phyloP scores from a whole-genome alignment of 2,797 vertebrate species.

The Lutjanus campechanus region DNA sequence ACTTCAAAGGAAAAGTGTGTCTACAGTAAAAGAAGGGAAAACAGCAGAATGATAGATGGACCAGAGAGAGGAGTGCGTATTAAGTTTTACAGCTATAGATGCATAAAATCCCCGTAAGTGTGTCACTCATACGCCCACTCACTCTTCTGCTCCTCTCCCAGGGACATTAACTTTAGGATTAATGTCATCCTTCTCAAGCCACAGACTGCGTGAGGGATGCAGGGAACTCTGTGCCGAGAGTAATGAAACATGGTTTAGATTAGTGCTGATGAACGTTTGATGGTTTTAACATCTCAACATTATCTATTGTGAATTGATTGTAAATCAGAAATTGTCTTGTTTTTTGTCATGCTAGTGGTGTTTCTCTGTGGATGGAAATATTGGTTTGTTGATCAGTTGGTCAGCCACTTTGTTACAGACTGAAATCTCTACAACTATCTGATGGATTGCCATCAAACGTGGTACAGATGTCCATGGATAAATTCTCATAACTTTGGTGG shows the following conservation, averaged over 20 bases:
- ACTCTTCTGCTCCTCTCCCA: constrained; percentile 35
- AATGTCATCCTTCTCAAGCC: constrained; percentile 56
- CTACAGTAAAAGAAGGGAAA: constrained; percentile 41
- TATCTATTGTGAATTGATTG: background rate
- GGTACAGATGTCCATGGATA: background rate
- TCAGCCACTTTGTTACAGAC: no score
- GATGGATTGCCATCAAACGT: no score
- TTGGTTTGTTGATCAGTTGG: background rate
- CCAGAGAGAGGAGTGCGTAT: constrained; percentile 23
- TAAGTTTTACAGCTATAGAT: constrained; percentile 58
- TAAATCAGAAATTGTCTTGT: background rate
- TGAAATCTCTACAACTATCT: no score
- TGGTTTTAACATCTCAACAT: background rate
- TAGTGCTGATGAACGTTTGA: background rate
- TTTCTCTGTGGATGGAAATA: background rate
- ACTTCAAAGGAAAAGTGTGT: constrained; percentile 63
- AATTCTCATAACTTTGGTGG: background rate
- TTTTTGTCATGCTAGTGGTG: background rate
- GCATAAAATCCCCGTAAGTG: constrained; percentile 68
- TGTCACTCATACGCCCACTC: constrained; percentile 71
- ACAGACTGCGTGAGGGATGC: constrained; percentile 22
- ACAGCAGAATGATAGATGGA: constrained; percentile 56
- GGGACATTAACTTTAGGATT: constrained; percentile 73
- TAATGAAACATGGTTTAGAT: constrained; percentile 30
- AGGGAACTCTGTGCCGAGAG: constrained; percentile 1